Base-by-base conservation (phyloP, 2,888 invertebrate genomes). In the Seladonia tumulorum region DNA sequence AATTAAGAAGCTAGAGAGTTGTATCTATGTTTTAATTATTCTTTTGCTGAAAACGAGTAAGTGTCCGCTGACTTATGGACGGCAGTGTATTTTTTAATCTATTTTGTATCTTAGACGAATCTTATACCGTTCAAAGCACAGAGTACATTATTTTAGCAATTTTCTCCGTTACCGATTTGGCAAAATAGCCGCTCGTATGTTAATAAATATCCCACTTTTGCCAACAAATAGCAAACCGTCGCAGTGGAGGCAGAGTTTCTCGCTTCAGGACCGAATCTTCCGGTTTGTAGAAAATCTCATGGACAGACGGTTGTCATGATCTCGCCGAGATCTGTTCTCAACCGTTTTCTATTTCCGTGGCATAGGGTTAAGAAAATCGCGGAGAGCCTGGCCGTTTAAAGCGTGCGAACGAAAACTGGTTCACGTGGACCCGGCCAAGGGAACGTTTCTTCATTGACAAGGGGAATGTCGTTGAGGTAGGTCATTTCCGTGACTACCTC, bases 401-500 rank as follows among this genome's bases (percentile, higher is more conserved):
- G 70, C 79, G 53, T n/a, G 7, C 72, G 68, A 74, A 73, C 68
- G 73, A 77, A 74, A 87, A 82, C 83, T 86, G 75, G 86, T 81
- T 79, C 82, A 81, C 81, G 86, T 76, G 82, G 90, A 77, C 68
- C 73, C 35, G 71, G 25, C 73, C 63, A 74, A 81, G 78, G 82
- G 83, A 77, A 80, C 79, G 81, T 89, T 90, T 86, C 88, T 86
- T 90, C 90, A 86, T 88, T 90, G 90, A 88, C 89, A 82, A 89
- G 85, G 85, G 79, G 88, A 90, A 92, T 88, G 87, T 90, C 79
- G 89, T 93, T 93, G 92, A 82, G 93, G 92, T 89, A 93, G 93
- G 94, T 94, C 93, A 91, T 87, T 93, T 88, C 87, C 89, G 92
- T 93, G 93, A 94, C 93, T 93, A 93, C 93, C 89, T 91, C 86